These are phyloP conservation scores for Mormyrus hasselquistii DNA, from an alignment of 2,797 vertebrate species.

Conservation along the genomic window DNA sequence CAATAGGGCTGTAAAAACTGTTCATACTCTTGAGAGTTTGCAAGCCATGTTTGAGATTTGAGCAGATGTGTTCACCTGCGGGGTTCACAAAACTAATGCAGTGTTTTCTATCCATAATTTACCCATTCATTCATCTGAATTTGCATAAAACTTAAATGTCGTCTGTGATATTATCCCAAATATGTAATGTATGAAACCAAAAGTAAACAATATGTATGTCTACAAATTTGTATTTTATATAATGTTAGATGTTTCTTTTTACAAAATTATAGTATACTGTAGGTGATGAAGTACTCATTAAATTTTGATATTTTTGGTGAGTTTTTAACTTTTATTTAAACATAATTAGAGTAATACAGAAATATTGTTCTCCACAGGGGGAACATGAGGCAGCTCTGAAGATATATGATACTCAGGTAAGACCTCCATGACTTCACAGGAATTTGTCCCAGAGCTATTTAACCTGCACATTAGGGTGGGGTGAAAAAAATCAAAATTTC, in stretches of 20 bases:
- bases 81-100: background rate
- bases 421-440: slow-evolving; percentile 40
- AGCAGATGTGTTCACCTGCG: background rate
- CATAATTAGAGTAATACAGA: background rate
- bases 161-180: background rate
- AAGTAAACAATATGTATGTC: background rate
- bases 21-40: background rate
- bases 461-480: background rate
- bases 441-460: background rate
- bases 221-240: background rate
- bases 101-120: background rate
- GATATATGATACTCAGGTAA: slow-evolving; percentile 78
- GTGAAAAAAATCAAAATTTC: no score
- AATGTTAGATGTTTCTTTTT: background rate
- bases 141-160: background rate
- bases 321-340: background rate
- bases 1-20: background rate
- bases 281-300: background rate
- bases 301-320: background rate
- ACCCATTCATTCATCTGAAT: background rate
- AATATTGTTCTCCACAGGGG: slow-evolving; percentile 60
- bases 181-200: background rate
- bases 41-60: background rate
- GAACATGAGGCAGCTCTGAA: slow-evolving; percentile 81
- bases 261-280: background rate